These are phyloP conservation scores for Argynnis bischoffii DNA, from an alignment of 2,888 invertebrate species.

Conservation along the genomic window DNA sequence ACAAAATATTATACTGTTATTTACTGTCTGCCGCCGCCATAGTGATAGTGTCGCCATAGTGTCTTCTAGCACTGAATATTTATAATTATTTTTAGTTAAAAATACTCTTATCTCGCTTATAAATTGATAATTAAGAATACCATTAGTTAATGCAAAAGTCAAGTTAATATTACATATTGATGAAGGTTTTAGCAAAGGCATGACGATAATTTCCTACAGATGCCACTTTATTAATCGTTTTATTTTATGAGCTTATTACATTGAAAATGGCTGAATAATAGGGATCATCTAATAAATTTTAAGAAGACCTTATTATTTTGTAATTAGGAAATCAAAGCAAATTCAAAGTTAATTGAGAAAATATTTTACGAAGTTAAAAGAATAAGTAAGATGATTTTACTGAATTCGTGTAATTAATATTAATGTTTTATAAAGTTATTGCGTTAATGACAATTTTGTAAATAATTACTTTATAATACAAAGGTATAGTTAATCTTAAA, in stretches of 20 bases:
- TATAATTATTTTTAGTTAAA: not conserved
- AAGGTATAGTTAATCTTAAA: no score
- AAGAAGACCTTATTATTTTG: constrained; percentile 8
- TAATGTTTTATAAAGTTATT: no score
- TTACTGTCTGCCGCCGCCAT: no score
- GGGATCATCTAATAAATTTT: constrained; percentile 10
- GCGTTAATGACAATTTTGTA: no score
- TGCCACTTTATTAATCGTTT: constrained; percentile 37
- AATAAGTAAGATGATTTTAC: no score
- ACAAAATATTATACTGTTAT: no score
- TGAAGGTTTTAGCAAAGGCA: constrained; percentile 31
- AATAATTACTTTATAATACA: no score
- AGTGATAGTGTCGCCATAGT: no score
- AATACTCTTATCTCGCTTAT: not conserved
- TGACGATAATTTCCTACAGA: constrained; percentile 32
- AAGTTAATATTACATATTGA: constrained; percentile 43
- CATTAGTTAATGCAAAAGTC: constrained; percentile 44
- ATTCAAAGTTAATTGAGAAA: constrained; percentile 10
- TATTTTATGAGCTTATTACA: constrained; percentile 25
- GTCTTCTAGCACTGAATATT: no score
- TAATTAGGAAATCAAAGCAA: constrained; percentile 8
- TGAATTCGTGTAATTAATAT: no score
- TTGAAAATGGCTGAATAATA: constrained; percentile 21
- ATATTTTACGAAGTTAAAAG: not conserved
- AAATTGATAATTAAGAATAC: constrained; percentile 3